phyloP scores from a whole-genome alignment of 2,113 vertebrate species.

The Amblyopsis rosae region DNA sequence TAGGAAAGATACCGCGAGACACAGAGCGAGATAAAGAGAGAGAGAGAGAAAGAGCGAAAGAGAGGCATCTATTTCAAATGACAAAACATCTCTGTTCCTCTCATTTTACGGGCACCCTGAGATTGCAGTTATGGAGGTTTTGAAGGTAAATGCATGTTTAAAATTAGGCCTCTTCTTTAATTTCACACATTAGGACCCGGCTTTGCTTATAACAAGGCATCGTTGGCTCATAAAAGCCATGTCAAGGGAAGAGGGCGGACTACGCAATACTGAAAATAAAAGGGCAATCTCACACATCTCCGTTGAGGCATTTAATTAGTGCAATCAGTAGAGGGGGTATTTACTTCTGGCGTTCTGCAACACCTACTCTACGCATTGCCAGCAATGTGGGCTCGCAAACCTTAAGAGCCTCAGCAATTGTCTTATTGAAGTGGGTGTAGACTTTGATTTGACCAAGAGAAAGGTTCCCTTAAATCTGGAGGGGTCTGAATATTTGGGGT shows the following conservation, averaged over 20 bases:
- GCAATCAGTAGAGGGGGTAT: constrained; percentile 60
- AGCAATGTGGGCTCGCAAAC: constrained; percentile 27
- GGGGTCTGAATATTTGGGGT: not conserved
- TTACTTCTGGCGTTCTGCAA: constrained; percentile 32
- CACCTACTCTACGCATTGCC: constrained; percentile 24
- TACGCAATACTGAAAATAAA: constrained; percentile 30
- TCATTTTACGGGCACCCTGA: constrained; percentile 2
- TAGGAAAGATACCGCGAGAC: not conserved
- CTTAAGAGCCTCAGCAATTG: constrained; percentile 5
- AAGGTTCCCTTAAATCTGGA: too few relatives aligned
- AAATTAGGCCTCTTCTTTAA: constrained; percentile 31
- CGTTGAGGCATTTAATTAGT: constrained; percentile 65
- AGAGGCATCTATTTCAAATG: not conserved
- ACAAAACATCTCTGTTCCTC: constrained; percentile 22
- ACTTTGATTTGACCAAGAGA: too few relatives aligned
- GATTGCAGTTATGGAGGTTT: constrained; percentile 31
- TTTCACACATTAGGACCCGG: constrained; percentile 52
- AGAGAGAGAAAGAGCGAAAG: constrained; percentile 10
- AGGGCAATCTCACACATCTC: constrained; percentile 31
- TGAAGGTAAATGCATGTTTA: constrained; percentile 34
- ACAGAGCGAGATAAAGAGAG: not conserved
- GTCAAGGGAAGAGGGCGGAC: constrained; percentile 42
- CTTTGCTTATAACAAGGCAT: constrained; percentile 53
- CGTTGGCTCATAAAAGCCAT: constrained; percentile 33
- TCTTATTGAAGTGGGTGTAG: too few relatives aligned